Conservation (phyloP, 1,140 invertebrate genomes). For the Drosophila pachea region DNA sequence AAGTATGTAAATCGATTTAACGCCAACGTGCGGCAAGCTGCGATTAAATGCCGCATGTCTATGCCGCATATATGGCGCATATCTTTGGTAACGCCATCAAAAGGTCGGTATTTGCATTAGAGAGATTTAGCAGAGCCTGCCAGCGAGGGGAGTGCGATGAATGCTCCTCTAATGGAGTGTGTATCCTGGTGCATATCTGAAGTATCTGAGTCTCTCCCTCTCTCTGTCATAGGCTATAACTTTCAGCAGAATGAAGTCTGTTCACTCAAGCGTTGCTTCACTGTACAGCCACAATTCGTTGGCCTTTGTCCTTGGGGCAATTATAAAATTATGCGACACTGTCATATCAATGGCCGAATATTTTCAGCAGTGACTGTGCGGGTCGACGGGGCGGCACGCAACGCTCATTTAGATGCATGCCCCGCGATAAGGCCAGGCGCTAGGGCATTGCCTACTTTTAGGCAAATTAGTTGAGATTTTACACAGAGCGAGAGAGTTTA, state of each 20-base stretch:
- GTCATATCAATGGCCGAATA: constrained; percentile 53
- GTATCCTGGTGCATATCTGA: neutral
- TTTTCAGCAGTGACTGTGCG: constrained; percentile 10
- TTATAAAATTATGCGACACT: constrained; percentile 71
- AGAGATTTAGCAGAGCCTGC: constrained; percentile 18
- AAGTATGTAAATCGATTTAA: constrained; percentile 72
- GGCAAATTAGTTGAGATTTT: constrained; percentile 66
- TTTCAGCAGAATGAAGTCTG: neutral
- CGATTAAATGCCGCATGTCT: constrained; percentile 52
- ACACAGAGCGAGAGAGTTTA: constrained; percentile 24
- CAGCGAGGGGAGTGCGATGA: neutral
- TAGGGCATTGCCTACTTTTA: constrained; percentile 64
- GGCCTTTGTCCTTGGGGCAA: constrained; percentile 49
- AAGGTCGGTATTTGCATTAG: constrained; percentile 60
- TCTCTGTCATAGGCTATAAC: neutral
- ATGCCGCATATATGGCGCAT: constrained; percentile 47
- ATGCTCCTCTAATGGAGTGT: neutral
- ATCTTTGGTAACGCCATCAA: constrained; percentile 55
- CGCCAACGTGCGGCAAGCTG: constrained; percentile 41
- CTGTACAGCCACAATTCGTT: neutral
- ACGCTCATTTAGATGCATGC: constrained; percentile 75
- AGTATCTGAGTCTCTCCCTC: too few species aligned
- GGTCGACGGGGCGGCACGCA: constrained; percentile 46
- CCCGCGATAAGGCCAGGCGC: constrained; percentile 49
- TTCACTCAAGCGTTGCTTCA: neutral